Evolutionary conservation across 1,140 invertebrate genomes (phyloP), one percentile per base, ranked within the genome.

Genomic region (Pachypeltis micranthus): DNA sequence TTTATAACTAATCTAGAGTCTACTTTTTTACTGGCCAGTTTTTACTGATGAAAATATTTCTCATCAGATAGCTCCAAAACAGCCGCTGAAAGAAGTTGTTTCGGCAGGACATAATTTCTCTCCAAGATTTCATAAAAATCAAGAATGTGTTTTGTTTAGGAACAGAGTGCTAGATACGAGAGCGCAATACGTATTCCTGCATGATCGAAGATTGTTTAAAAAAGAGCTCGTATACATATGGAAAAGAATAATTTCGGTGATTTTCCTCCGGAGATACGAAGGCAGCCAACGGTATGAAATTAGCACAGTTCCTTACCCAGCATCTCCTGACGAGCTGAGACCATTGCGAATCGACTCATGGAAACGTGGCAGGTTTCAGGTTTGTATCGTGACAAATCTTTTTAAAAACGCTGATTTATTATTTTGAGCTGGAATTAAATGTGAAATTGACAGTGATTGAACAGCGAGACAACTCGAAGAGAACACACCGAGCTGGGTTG

Each of bases 161-260:
- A 77, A 83, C 72, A 78, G 86, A 19, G 70, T 87, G 0, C 69
- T 90, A 7, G 79, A 87, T 67, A 84, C 85, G 0, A 78, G 81
- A 71, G 81, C 82, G 7, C 83, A 81, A 65, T 90, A 82, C 66
- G 73, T 90, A 28, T 71, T 88, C 27, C 72, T 88, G 0, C 77
- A 88, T 65, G 86, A 90, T 70, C 71, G 76, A 39, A 75, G 84
- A 29, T 72, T 91, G 0, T 83, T 89, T 61, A 72, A 74, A 21
- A 74, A 78, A 56, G 77, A 84, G n/a, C 74, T 85, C 64, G 78
- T 83, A 67, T 86, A 87, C 67, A 67, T 91, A 7, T 90, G 88
- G 88, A 88, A 84, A 44, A 78, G 83, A 65, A 84, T 88, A 24
- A 78, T 88, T 1, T 86, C 87, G 67, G 82, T 86, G 0, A 70